Conservation (phyloP, 2,113 vertebrate genomes). For the Tragelaphus imberbis region DNA sequence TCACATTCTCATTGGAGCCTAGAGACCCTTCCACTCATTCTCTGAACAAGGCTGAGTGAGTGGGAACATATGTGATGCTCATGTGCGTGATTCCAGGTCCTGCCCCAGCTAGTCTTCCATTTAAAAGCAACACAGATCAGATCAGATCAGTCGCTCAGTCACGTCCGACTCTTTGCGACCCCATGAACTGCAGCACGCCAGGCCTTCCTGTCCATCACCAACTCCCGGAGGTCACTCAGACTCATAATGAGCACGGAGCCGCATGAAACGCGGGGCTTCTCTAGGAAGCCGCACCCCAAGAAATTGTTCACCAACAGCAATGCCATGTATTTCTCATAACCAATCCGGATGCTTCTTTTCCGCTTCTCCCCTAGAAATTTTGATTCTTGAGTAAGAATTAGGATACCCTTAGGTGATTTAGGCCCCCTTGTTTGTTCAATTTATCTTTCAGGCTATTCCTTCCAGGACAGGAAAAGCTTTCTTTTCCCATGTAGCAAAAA, state of each 20-base stretch:
- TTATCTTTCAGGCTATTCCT: not conserved
- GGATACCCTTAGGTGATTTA: not conserved
- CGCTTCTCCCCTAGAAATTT: not conserved
- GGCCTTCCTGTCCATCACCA: too few species aligned
- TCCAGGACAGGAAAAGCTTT: not conserved
- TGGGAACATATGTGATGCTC: accelerated
- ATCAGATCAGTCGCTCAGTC: too few species aligned
- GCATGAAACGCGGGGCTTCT: not conserved
- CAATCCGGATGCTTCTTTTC: not conserved
- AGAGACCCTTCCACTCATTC: not conserved
- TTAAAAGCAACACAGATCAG: too few species aligned
- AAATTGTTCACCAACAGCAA: not conserved
- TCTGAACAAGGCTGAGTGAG: not conserved
- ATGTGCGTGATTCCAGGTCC: accelerated
- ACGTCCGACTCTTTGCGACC: too few species aligned
- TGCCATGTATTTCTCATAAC: not conserved
- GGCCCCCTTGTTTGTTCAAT: not conserved
- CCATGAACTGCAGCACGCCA: too few species aligned
- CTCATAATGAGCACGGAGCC: not conserved
- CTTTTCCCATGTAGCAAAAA: not conserved
- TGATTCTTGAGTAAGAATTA: not conserved
- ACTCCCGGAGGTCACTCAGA: too few species aligned
- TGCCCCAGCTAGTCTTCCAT: too few species aligned
- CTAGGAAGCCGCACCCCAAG: not conserved
- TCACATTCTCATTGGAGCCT: not conserved